Conservation (phyloP, 1,140 invertebrate genomes). For the Nasonia longicornis region DNA sequence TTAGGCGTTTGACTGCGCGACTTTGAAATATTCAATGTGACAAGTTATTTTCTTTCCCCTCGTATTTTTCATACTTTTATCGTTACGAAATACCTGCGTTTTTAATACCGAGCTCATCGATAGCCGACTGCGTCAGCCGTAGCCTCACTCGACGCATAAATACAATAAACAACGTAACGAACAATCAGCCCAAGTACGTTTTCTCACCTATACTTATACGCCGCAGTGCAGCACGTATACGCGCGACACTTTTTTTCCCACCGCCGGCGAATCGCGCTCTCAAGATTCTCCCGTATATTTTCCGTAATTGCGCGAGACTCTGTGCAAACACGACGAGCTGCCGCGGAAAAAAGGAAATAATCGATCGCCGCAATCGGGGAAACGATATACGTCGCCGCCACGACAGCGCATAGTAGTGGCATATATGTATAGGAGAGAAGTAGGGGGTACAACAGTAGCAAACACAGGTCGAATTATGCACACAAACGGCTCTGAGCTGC, state of each 20-base stretch:
- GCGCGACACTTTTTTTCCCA: not conserved
- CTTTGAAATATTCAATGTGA: slow-evolving; percentile 48
- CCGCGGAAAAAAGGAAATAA: not conserved
- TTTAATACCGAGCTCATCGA: not conserved
- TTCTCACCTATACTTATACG: not conserved
- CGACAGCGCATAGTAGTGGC: not conserved
- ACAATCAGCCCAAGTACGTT: too few species aligned
- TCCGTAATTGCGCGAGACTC: too few species aligned
- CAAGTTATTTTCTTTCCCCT: not conserved
- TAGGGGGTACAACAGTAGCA: not conserved
- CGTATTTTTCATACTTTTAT: not conserved
- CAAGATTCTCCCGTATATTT: not conserved
- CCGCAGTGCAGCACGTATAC: not conserved
- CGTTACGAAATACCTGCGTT: too few species aligned
- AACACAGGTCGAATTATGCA: slow-evolving; percentile 55
- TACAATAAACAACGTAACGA: too few species aligned
- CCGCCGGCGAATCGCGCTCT: not conserved
- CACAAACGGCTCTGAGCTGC: slow-evolving; percentile 52
- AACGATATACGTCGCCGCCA: not conserved
- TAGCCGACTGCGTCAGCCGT: too few species aligned
- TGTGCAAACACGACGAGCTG: too few species aligned
- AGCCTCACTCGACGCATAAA: too few species aligned
- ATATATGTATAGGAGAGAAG: not conserved
- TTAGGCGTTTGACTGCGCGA: not conserved
- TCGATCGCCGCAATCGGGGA: not conserved